These are phyloP conservation scores for Phyllostomus hastatus DNA, from an alignment of 2,113 vertebrate genomes.

Conservation along the genomic window DNA sequence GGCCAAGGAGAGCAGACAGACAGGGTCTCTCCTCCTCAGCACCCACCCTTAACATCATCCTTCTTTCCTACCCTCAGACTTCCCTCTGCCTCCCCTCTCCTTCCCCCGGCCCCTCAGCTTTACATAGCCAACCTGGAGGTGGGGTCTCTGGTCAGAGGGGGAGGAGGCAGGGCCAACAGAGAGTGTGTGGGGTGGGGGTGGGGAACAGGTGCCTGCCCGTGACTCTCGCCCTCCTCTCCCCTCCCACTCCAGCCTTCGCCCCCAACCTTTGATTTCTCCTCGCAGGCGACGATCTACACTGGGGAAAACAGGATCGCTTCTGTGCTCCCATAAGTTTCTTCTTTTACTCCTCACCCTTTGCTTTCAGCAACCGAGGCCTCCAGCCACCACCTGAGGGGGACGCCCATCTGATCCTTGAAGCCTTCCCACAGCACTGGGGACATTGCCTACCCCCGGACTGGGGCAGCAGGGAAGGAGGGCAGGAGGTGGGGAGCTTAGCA, in stretches of 20 bases:
- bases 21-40: constrained; percentile 54
- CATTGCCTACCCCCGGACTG: constrained; percentile 1
- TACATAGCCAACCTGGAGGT: constrained; percentile 36
- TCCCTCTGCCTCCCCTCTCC: neutral
- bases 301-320: neutral
- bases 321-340: constrained; percentile 62
- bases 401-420: constrained; percentile 42
- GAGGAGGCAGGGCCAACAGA: constrained; percentile 45
- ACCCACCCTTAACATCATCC: neutral
- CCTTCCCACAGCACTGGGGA: constrained; percentile 73
- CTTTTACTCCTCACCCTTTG: constrained; percentile 72
- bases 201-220: constrained; percentile 57
- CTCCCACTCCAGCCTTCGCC: constrained; percentile 5
- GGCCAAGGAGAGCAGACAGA: constrained; percentile 11
- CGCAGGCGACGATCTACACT: constrained; percentile 54
- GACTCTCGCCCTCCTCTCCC: constrained; percentile 62
- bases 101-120: neutral
- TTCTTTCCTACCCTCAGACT: neutral
- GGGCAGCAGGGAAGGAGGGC: neutral
- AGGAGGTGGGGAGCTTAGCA: neutral
- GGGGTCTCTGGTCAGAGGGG: constrained; percentile 3
- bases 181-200: neutral
- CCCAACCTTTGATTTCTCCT: constrained; percentile 74
- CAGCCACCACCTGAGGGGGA: constrained; percentile 52
- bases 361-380: constrained; percentile 71